phyloP scores from a whole-genome alignment of 2,113 vertebrate species.

The Girardinichthys multiradiatus region DNA sequence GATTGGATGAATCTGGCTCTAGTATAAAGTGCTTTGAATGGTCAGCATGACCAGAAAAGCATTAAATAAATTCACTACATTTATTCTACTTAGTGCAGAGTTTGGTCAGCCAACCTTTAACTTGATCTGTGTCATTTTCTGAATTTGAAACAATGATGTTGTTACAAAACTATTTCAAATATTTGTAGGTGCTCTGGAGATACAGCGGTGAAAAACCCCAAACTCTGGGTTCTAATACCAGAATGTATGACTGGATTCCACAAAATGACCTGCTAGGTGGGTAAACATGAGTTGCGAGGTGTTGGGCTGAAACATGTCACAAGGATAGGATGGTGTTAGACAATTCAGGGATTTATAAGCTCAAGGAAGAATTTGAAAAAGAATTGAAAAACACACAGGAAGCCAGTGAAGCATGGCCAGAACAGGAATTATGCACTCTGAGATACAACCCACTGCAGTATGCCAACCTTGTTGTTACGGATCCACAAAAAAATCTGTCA shows the following conservation, averaged over 20 bases:
- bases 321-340: no score
- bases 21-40: not conserved
- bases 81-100: not conserved
- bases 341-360: no score
- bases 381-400: no score
- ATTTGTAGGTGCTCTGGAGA: constrained; percentile 86
- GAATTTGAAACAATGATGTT: not conserved
- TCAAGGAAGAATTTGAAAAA: no score
- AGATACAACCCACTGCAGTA: no score
- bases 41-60: not conserved
- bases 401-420: no score
- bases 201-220: constrained; percentile 84
- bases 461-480: no score
- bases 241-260: constrained; percentile 85
- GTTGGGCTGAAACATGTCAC: no score
- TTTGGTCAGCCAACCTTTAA: not conserved
- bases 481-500: no score
- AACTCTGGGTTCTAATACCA: constrained; percentile 84
- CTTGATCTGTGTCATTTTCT: not conserved
- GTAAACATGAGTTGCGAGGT: constrained; percentile 11
- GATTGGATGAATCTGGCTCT: not conserved
- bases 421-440: no score
- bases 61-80: not conserved
- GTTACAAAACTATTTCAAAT: not conserved
- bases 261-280: constrained; percentile 90